phyloP scores from a whole-genome alignment of 2,113 vertebrate genomes.

The Neopipo cinnamomea region DNA sequence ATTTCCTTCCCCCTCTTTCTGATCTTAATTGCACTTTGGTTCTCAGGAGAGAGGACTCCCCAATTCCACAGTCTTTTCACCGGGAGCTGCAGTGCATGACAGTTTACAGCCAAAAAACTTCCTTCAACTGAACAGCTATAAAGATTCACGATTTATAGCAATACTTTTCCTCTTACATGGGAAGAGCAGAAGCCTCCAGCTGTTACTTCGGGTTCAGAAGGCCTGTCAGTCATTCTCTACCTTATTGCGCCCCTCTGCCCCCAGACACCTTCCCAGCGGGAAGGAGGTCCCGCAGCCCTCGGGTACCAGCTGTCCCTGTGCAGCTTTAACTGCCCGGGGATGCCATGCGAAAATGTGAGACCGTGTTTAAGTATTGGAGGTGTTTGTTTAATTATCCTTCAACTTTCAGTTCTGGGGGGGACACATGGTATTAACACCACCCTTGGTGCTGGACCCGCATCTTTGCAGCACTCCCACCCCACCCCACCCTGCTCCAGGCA shows the following conservation, averaged over 20 bases:
- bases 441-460: background rate
- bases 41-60: constrained; percentile 28
- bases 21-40: constrained; percentile 47
- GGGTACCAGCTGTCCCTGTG: background rate
- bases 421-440: fast-evolving
- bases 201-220: background rate
- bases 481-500: background rate
- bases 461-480: background rate
- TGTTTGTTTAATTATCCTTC: background rate
- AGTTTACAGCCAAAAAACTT: constrained; percentile 73
- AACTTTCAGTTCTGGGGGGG: background rate
- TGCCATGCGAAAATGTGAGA: background rate
- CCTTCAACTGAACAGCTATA: constrained; percentile 55
- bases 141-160: constrained; percentile 39
- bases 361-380: background rate
- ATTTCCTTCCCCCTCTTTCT: background rate
- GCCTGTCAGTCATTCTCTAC: background rate
- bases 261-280: background rate
- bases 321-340: background rate
- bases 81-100: constrained; percentile 64
- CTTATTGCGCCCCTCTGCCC: too few relatives aligned
- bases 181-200: background rate
- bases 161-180: background rate
- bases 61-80: constrained; percentile 47
- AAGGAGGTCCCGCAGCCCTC: background rate